Conservation (phyloP, 53 echinoderm and acorn worm genomes). For the Paelopatides confundens region DNA sequence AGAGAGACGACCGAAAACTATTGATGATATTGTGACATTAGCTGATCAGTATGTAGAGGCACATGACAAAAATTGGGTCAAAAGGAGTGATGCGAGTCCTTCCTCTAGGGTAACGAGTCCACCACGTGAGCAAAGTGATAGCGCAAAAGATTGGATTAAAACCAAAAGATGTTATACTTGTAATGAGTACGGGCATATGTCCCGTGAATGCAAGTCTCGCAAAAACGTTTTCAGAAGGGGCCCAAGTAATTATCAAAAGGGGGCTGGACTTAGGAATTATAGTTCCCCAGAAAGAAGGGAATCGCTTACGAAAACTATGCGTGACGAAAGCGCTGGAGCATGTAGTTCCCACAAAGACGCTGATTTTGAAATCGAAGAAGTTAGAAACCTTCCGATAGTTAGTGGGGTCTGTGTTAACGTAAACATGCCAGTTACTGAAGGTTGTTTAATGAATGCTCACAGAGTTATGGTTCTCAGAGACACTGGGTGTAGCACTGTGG, state of each 20-base stretch:
- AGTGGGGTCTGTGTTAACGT: constrained; percentile 29
- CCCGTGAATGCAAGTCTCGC: constrained; percentile 14
- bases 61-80: background rate
- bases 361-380: no score
- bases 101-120: background rate
- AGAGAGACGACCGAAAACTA: constrained; percentile 54
- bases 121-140: no score
- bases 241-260: constrained; percentile 19
- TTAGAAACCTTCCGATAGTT: constrained; percentile 40
- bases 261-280: constrained; percentile 13
- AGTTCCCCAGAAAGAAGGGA: background rate
- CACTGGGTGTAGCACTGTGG: constrained; percentile 63
- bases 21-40: constrained; percentile 41
- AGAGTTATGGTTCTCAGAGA: constrained; percentile 59
- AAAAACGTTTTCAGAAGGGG: background rate
- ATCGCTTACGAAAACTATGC: background rate
- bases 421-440: constrained; percentile 63
- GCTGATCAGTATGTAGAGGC: constrained; percentile 74
- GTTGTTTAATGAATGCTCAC: constrained; percentile 22
- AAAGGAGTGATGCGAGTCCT: background rate
- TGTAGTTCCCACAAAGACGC: no score
- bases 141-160: background rate
- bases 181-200: constrained; percentile 41
- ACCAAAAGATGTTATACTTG: constrained; percentile 38
- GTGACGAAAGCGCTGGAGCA: no score